Evolutionary conservation across 2,888 invertebrate genomes (phyloP).

Genomic region (Mycalesis mineus): DNA sequence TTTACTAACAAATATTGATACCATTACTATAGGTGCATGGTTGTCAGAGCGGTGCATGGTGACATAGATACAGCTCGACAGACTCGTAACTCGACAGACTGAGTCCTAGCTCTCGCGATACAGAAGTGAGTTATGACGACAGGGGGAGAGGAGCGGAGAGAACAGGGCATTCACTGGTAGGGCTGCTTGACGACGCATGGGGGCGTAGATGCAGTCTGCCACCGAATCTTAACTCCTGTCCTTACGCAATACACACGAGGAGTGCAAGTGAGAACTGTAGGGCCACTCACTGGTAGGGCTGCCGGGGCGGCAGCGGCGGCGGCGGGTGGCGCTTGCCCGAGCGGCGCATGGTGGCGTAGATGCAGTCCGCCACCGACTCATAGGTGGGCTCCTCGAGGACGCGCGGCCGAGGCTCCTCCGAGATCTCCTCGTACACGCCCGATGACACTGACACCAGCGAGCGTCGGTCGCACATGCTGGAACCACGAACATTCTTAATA

Average conservation of each 20-base stretch:
- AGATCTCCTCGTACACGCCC: conserved; percentile 84
- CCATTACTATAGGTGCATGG: too few relatives aligned
- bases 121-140: too few relatives aligned
- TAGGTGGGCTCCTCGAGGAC: conserved; percentile 55
- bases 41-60: too few relatives aligned
- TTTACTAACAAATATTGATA: too few relatives aligned
- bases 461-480: conserved; percentile 19
- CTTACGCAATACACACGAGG: neutral
- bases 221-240: neutral
- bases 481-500: too few relatives aligned
- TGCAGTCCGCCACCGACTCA: conserved; percentile 62
- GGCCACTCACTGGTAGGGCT: conserved; percentile 35
- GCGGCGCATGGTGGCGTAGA: conserved; percentile 41
- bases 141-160: too few relatives aligned
- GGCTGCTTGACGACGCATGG: too few relatives aligned
- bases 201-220: neutral
- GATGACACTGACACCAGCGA: conserved; percentile 81
- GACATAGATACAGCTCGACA: too few relatives aligned
- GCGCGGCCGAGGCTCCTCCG: conserved; percentile 54
- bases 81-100: too few relatives aligned
- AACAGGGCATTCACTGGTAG: too few relatives aligned
- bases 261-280: too few relatives aligned
- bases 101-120: too few relatives aligned
- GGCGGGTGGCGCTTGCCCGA: conserved; percentile 22
- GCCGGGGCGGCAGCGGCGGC: conserved; percentile 30